Evolutionary conservation across 2,113 vertebrate species (phyloP).

Genomic region (Elanoides forficatus): DNA sequence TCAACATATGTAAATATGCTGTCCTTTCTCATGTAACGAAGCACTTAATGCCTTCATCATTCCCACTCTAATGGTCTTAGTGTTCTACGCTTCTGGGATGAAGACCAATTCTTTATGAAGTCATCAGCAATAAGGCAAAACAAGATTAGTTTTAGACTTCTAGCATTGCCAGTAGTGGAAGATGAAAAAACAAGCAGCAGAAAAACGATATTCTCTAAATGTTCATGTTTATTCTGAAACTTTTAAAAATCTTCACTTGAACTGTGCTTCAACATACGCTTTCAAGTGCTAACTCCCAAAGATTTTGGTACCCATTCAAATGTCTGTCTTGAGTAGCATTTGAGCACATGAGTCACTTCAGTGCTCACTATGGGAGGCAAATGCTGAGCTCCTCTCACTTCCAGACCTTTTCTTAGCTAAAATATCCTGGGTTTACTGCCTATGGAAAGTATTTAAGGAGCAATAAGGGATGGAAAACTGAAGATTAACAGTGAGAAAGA

Average conservation of each 20-base stretch:
- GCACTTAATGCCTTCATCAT: neutral
- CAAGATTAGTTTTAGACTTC: neutral
- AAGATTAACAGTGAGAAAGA: neutral
- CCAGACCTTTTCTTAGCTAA: neutral
- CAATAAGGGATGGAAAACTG: neutral
- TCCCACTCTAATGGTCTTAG: accelerated
- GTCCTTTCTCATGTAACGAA: accelerated
- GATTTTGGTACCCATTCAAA: neutral
- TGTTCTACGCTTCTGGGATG: neutral
- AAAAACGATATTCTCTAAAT: neutral
- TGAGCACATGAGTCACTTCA: neutral
- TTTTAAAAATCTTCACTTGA: neutral
- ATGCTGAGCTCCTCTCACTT: neutral
- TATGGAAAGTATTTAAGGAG: neutral
- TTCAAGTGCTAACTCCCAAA: no score
- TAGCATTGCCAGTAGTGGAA: accelerated
- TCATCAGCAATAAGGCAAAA: neutral
- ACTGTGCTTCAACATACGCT: accelerated
- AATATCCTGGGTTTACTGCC: neutral
- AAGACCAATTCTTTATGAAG: neutral
- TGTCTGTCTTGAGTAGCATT: neutral
- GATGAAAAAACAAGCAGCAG: neutral
- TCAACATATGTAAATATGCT: accelerated
- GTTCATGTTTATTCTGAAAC: neutral
- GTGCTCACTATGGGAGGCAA: accelerated